Evolutionary conservation across 2,888 invertebrate genomes (phyloP), one percentile per base, ranked within the genome.

Genomic region (Eurois occulta): DNA sequence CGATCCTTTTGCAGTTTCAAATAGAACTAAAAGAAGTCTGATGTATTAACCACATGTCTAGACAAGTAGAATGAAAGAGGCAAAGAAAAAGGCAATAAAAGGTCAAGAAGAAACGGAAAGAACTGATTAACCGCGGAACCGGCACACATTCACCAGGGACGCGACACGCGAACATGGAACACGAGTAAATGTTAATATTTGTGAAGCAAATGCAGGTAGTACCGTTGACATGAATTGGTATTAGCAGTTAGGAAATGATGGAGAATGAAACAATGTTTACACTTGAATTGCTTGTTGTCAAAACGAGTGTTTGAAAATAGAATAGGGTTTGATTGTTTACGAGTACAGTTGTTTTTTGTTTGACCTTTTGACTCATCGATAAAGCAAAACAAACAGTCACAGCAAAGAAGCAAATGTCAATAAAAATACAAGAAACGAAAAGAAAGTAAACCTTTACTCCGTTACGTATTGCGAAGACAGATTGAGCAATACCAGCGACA

Each of bases 41-140:
- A 72, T 62, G 32, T 46, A 73, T 58, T 85, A 65, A 73, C 52
- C 55, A 58, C 66, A 77, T 69, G 82, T 85, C 85, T 80, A 72
- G 74, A 85, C 74, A 46, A 73, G 52, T 18, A 62, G 11, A 81
- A 81, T 81, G 72, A 77, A 82, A 65, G 48, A 76, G 52, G n/a
- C 35, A 60, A 77, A 80, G 71, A 81, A 72, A 73, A 79, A 69
- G 28, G 38, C 16, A 78, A 65, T 64, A 73, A 75, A 75, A 84
- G 81, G 78, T 78, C 73, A 82, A 75, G 76, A 70, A 13, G 38
- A 82, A 84, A 82, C 80, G 81, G 85, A 88, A 84, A 85, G 72
- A 83, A 77, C 76, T 84, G 81, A 88, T 84, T 84, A 83, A 62
- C 85, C 72, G 69, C 75, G 81, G 81, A 83, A 86, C 79, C 73